Percentiles rank a stretch among this genome's conserved stretches.
These are phyloP conservation scores for Bubo blakistoni DNA, from an alignment of 2,113 vertebrate genomes.

Conservation along the genomic window DNA sequence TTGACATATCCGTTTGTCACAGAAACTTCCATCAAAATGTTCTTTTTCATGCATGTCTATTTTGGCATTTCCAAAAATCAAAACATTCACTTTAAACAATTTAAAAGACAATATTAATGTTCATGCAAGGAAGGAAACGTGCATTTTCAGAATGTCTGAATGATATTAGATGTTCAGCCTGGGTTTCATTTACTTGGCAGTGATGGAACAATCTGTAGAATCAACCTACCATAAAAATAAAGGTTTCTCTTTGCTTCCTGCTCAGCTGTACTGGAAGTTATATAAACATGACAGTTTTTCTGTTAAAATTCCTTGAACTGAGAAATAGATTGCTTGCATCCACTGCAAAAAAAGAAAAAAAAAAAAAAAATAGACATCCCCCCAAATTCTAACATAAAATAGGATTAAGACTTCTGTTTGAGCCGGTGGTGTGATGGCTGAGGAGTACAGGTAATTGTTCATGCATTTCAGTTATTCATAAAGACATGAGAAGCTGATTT, in stretches of 20 bases:
- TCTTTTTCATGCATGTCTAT: background rate
- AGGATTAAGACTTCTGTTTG: background rate
- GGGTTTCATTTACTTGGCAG: background rate
- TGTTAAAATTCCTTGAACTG: conserved; percentile 47
- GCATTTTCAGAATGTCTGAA: background rate
- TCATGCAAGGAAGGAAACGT: background rate
- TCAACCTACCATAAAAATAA: conserved; percentile 32
- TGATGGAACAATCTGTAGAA: background rate
- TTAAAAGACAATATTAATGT: background rate
- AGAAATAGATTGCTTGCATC: conserved; percentile 17
- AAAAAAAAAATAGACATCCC: no score
- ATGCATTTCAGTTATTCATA: background rate
- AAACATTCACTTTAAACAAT: background rate
- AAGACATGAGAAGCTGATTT: background rate
- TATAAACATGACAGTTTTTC: conserved; percentile 51
- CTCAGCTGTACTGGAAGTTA: conserved; percentile 28
- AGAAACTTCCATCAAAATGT: background rate
- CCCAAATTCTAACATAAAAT: background rate
- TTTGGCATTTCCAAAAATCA: background rate
- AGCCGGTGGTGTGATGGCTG: background rate
- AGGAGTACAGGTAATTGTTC: background rate
- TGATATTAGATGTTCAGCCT: background rate
- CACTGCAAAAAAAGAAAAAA: rapidly evolving
- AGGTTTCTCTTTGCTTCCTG: conserved; percentile 23
- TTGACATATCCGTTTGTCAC: background rate